phyloP scores from a whole-genome alignment of 2,888 invertebrate genomes.

The Lordiphosa fenestrarum region DNA sequence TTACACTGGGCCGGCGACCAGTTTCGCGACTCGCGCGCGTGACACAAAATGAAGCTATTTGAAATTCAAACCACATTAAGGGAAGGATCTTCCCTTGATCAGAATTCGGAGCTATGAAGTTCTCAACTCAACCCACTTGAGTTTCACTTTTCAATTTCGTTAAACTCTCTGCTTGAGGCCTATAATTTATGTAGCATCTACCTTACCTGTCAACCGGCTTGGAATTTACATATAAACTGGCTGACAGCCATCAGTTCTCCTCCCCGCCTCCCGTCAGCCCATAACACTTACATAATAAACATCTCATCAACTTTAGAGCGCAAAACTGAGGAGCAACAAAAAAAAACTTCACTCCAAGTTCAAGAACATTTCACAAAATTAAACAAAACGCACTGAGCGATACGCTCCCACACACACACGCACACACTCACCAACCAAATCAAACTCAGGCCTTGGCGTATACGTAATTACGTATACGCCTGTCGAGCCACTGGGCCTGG shows the following conservation, averaged over 20 bases:
- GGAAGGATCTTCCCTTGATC: neutral
- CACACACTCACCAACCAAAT: slow-evolving; percentile 7
- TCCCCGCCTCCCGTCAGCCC: slow-evolving; percentile 1
- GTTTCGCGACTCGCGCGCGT: neutral
- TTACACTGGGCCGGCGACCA: slow-evolving; percentile 20
- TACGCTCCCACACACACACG: slow-evolving; percentile 11
- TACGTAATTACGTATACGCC: slow-evolving; percentile 15
- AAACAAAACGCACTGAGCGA: slow-evolving; percentile 30
- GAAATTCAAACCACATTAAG: neutral
- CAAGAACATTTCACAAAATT: slow-evolving; percentile 47
- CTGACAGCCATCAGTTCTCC: slow-evolving; percentile 16
- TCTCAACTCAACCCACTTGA: slow-evolving; percentile 1
- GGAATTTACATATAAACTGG: slow-evolving; percentile 53
- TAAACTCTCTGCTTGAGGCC: slow-evolving; percentile 8
- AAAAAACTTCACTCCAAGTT: slow-evolving; percentile 32
- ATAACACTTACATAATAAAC: slow-evolving; percentile 58
- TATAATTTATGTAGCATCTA: slow-evolving; percentile 45
- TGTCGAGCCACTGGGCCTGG: slow-evolving; percentile 8
- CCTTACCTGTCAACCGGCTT: slow-evolving; percentile 26
- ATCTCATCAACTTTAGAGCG: slow-evolving; percentile 50
- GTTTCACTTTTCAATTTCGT: slow-evolving; percentile 28
- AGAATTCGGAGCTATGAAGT: neutral
- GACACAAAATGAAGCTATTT: slow-evolving; percentile 22
- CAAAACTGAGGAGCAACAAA: slow-evolving; percentile 9
- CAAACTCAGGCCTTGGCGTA: slow-evolving; percentile 8